Percentiles rank a stretch among this genome's conserved stretches.
phyloP scores from a whole-genome alignment of 2,888 invertebrate genomes.

The Volucella inflata region DNA sequence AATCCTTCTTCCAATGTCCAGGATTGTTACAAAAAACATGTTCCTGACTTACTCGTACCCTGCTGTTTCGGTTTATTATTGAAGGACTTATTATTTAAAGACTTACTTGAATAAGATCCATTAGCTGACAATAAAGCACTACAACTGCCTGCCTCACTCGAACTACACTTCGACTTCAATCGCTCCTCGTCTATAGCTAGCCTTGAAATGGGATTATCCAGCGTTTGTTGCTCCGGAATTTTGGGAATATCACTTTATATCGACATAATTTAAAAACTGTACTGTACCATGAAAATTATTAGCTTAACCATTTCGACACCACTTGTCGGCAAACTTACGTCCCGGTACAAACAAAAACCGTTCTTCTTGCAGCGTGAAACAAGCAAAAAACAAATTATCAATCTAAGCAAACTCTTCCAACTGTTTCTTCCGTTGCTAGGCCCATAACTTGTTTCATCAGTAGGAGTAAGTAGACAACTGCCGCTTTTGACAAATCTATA shows the following conservation, averaged over 20 bases:
- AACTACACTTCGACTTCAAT: background rate
- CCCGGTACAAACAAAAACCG: background rate
- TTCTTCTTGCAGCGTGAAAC: background rate
- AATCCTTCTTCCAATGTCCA: constrained; percentile 31
- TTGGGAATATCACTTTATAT: too few relatives aligned
- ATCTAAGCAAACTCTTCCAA: background rate
- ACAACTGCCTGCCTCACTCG: background rate
- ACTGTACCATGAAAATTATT: too few relatives aligned
- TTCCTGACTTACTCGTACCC: background rate
- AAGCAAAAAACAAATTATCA: background rate
- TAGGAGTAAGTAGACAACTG: background rate
- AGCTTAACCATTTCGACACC: background rate
- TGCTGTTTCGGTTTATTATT: too few relatives aligned
- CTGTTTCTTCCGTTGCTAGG: constrained; percentile 1
- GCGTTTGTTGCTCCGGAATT: constrained; percentile 70
- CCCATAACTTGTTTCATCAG: constrained; percentile 4
- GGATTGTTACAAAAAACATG: constrained; percentile 18
- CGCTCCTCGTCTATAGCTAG: constrained; percentile 73
- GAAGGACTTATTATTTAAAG: background rate
- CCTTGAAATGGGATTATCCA: constrained; percentile 76
- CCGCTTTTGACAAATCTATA: background rate
- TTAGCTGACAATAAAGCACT: constrained; percentile 22
- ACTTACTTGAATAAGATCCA: background rate
- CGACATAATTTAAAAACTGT: too few relatives aligned
- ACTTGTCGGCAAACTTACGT: constrained; percentile 17